Evolutionary conservation across 2,797 vertebrate genomes (phyloP), one percentile per base, ranked within the genome.

Genomic region (Staurois parvus): DNA sequence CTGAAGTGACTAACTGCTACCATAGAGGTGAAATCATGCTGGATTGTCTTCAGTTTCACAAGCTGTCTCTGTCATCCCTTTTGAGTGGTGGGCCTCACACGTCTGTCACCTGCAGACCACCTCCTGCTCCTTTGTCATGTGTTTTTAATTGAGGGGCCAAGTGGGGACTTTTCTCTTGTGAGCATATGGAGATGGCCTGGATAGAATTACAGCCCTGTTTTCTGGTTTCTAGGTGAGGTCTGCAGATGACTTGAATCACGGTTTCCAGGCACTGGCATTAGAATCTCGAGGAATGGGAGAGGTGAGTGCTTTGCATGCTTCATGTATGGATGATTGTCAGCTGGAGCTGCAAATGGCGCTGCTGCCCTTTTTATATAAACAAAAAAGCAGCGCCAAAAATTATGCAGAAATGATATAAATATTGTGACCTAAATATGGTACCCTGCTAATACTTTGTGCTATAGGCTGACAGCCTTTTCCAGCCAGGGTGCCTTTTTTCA

Each of bases 231-330:
- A 99, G 98, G 96, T 97, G 89, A 95, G 97, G 90, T 94, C 96
- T 90, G 94, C 95, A 89, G 98, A 99, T 96, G 98, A 98, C 93
- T 98, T 99, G 97, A 99, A 99, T 94, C 98, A 99, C 92, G 97
- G 97, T 90, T 99, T 99, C 95, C 98, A 99, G 94, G 98, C 98
- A 89, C 96, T 99, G 91, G 97, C 98, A 91, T 94, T 99, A 94
- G 98, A 99, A 94, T 98, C 97, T 42, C 97, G 97, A 93, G 97
- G 98, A 92, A 99, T 99, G 97, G 97, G 98, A 92, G 98, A 99
- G 96, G 98, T 99, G 95, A 95, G 92, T 93, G 19, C 89, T 70
- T 84, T 4, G 12, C 28, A 17, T 26, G 10, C n/a, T 21, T 17
- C 9, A 2, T 24, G 52, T 59, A 59, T 59, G 21, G n/a, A 59